Evolutionary conservation across 2,113 vertebrate genomes (phyloP).

Genomic region (Mirounga angustirostris): DNA sequence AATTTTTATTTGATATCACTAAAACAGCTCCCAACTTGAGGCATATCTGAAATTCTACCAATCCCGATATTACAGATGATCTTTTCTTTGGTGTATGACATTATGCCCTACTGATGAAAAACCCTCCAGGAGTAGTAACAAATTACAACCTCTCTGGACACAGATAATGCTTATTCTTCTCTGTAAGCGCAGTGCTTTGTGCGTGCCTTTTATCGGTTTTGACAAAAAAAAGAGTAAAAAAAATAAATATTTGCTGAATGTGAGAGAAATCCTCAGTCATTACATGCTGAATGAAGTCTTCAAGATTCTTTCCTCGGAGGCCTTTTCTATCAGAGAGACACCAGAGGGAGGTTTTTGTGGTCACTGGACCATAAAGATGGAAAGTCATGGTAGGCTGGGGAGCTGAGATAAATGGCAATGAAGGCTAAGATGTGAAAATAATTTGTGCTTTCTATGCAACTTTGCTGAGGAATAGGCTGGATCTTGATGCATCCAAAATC

Average conservation of each 20-base stretch:
- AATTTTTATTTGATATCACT: background rate
- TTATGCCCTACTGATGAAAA: background rate
- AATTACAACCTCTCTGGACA: background rate
- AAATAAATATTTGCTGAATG: background rate
- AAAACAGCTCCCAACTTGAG: background rate
- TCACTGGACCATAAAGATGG: background rate
- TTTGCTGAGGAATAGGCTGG: too few species aligned
- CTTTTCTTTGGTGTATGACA: background rate
- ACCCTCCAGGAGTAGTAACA: background rate
- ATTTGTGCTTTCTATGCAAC: background rate
- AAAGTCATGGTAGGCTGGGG: accelerated
- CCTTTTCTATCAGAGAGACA: background rate
- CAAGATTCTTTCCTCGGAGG: background rate
- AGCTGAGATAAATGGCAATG: background rate
- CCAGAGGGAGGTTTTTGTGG: background rate
- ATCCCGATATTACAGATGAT: background rate
- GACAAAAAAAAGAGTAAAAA: background rate
- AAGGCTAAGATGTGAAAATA: background rate
- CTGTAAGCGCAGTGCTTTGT: background rate
- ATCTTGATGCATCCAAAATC: background rate
- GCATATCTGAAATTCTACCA: background rate
- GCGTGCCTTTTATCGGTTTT: background rate
- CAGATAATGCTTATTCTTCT: background rate
- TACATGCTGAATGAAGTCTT: background rate
- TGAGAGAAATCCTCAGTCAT: background rate